Conservation (phyloP, 2,113 vertebrate species). For the Oxyura jamaicensis region DNA sequence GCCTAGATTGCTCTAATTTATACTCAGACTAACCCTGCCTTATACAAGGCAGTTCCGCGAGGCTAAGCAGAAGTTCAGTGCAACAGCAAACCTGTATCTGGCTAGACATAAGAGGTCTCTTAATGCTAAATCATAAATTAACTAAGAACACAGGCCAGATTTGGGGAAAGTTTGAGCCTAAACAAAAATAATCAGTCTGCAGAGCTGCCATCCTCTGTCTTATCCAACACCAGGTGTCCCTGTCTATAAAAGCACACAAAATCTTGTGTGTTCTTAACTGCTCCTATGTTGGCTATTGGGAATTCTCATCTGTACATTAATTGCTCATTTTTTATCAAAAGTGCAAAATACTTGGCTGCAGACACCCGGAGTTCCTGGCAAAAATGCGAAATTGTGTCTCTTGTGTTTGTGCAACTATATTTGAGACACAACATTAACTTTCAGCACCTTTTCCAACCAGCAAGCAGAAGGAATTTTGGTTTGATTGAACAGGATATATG, state of each 20-base stretch:
- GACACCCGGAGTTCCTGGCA: conserved; percentile 35
- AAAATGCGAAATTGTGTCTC: conserved; percentile 20
- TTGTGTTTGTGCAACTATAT: background rate
- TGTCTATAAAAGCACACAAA: background rate
- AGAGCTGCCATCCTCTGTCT: background rate
- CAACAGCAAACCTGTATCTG: conserved; percentile 15
- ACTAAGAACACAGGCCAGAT: background rate
- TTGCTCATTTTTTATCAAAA: conserved; percentile 34
- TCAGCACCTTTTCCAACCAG: conserved; percentile 12
- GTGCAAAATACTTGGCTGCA: conserved; percentile 4
- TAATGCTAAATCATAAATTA: conserved; percentile 15
- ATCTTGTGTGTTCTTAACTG: background rate
- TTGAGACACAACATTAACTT: conserved; percentile 32
- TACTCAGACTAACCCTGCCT: background rate
- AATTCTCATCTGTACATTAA: conserved; percentile 39
- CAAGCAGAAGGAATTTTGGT: background rate
- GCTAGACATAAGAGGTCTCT: background rate
- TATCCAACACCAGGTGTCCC: background rate
- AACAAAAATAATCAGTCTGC: conserved; percentile 5
- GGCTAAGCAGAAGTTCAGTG: conserved; percentile 35
- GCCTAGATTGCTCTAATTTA: conserved; percentile 43
- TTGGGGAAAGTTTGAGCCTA: background rate
- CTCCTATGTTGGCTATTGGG: background rate
- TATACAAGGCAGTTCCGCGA: background rate
- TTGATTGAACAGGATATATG: background rate